A percentile compares a stretch with the other conserved stretches of the same genome.
Conservation (phyloP, 2,113 vertebrate species). For the Psammodynastes pulverulentus region DNA sequence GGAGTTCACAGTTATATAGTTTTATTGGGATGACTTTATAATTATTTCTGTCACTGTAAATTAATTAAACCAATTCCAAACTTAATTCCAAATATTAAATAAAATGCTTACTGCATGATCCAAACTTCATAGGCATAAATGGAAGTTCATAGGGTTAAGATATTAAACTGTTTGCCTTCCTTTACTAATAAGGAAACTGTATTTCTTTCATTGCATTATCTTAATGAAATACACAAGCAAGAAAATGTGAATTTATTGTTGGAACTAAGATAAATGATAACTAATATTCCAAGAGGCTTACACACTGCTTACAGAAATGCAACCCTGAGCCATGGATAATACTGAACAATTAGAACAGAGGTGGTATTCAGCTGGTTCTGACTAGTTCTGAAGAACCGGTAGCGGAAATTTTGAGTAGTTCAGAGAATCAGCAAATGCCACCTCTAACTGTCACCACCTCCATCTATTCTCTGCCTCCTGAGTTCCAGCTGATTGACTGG, state of each 20-base stretch:
- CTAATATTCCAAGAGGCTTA: not conserved
- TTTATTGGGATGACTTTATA: not conserved
- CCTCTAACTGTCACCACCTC: no score
- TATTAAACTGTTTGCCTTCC: not conserved
- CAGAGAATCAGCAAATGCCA: no score
- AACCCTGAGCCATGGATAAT: not conserved
- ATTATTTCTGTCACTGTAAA: not conserved
- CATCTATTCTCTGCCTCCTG: no score
- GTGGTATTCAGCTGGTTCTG: no score
- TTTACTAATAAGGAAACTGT: not conserved
- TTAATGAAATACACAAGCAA: not conserved
- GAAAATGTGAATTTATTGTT: not conserved
- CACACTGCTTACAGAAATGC: not conserved
- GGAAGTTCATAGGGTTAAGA: not conserved
- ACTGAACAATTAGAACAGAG: not conserved
- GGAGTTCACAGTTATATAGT: not conserved
- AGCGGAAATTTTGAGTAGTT: no score
- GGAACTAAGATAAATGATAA: not conserved
- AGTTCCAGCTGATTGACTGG: no score
- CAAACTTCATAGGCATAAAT: not conserved
- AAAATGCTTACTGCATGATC: not conserved
- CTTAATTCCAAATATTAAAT: slow-evolving; percentile 16
- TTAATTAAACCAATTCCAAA: slow-evolving; percentile 7
- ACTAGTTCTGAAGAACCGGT: no score
- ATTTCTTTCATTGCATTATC: not conserved